phyloP scores from a whole-genome alignment of 2,797 vertebrate species.

The Chaunax sp. region DNA sequence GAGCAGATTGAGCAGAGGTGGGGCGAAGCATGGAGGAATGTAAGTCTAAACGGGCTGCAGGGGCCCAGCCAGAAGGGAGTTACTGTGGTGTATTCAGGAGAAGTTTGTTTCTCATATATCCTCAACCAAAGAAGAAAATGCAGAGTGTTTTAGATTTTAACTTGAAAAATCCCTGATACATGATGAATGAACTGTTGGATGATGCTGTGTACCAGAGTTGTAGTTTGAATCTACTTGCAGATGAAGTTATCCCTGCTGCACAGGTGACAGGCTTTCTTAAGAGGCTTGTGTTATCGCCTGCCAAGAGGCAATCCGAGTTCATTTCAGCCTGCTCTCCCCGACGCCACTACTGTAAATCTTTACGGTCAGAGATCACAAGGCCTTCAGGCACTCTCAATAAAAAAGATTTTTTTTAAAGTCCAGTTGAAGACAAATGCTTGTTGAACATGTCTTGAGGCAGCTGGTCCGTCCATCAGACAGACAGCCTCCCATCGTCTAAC shows the following conservation, averaged over 20 bases:
- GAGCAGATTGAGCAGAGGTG: conserved; percentile 59
- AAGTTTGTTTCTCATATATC: conserved; percentile 56
- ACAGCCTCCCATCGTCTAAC: conserved; percentile 27
- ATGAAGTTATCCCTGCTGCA: conserved; percentile 19
- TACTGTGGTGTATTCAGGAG: conserved; percentile 13
- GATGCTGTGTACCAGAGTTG: conserved; percentile 15
- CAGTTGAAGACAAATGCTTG: conserved; percentile 51
- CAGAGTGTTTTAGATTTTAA: conserved; percentile 32
- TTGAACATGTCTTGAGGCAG: conserved; percentile 41
- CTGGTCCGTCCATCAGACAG: conserved; percentile 27
- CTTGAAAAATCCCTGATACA: conserved; percentile 22
- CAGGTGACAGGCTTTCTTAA: conserved; percentile 16
- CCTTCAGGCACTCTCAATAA: conserved; percentile 57
- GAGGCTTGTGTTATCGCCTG: not conserved
- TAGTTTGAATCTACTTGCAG: conserved; percentile 30
- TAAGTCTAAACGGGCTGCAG: conserved; percentile 56
- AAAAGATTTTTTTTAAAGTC: too few species aligned
- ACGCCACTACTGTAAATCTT: conserved; percentile 44
- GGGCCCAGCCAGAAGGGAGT: conserved; percentile 56
- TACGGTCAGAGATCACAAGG: conserved; percentile 56
- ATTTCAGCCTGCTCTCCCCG: not conserved
- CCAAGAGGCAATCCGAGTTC: conserved; percentile 22
- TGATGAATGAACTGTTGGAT: conserved; percentile 39
- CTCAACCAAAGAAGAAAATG: conserved; percentile 30
- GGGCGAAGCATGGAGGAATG: conserved; percentile 66